phyloP scores from a whole-genome alignment of 2,113 vertebrate genomes.

The Acrocephalus kingi region DNA sequence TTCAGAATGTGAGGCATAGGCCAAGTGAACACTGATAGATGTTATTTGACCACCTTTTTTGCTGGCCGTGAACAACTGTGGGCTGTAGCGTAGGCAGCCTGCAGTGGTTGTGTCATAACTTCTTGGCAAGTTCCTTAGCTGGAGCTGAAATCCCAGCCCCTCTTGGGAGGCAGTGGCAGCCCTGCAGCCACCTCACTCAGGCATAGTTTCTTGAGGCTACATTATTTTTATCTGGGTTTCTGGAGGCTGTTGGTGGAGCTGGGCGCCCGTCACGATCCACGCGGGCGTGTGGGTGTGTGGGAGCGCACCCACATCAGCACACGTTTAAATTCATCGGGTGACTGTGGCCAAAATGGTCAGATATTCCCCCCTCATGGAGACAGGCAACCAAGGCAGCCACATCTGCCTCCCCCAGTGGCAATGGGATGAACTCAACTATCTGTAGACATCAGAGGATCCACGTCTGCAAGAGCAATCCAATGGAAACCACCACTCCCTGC shows the following conservation, averaged over 20 bases:
- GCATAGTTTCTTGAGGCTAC: not conserved
- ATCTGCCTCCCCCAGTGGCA: accelerated
- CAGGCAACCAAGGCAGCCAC: not conserved
- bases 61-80: not conserved
- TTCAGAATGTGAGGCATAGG: not conserved
- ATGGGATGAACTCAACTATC: not conserved
- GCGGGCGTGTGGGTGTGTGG: not conserved
- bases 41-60: not conserved
- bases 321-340: not conserved
- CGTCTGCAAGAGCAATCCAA: not conserved
- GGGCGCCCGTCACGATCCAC: not conserved
- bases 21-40: not conserved
- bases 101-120: not conserved
- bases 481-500: not conserved
- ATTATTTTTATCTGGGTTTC: not conserved
- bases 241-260: not conserved
- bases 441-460: not conserved
- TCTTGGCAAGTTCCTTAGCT: not conserved
- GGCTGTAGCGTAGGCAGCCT: not conserved
- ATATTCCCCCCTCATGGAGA: not conserved
- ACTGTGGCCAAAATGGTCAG: not conserved
- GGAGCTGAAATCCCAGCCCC: not conserved
- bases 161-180: not conserved
- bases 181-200: not conserved
- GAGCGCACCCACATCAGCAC: accelerated